Evolutionary conservation across 2,888 invertebrate genomes (phyloP).

Genomic region (Drosophila planitibia): DNA sequence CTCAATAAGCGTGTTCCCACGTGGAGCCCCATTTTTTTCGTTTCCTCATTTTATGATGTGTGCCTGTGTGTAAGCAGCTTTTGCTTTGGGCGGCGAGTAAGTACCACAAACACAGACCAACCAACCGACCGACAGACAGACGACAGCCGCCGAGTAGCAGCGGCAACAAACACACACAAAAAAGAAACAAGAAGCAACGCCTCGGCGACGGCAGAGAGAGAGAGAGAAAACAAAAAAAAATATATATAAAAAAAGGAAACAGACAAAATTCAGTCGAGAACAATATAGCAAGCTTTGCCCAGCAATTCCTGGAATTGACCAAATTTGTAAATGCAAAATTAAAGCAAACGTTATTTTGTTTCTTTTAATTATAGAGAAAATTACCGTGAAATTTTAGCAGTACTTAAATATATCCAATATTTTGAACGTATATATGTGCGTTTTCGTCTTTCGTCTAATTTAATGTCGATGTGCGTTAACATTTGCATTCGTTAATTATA

Average conservation of each 20-base stretch:
- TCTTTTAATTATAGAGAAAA: conserved; percentile 75
- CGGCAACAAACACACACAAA: conserved; percentile 43
- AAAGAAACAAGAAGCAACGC: conserved; percentile 73
- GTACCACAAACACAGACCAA: conserved; percentile 36
- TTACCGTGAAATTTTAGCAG: conserved; percentile 78
- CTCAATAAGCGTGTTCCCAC: conserved; percentile 64
- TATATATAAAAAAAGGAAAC: conserved; percentile 5
- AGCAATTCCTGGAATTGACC: conserved; percentile 48
- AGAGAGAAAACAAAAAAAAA: conserved; percentile 5
- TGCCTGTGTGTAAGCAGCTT: conserved; percentile 60
- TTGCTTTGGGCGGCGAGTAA: conserved; percentile 64
- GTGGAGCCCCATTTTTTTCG: conserved; percentile 70
- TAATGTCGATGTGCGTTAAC: conserved; percentile 59
- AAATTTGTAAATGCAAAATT: conserved; percentile 74
- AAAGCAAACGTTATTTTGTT: conserved; percentile 61
- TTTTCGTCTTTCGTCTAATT: conserved; percentile 59
- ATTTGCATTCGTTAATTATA: conserved; percentile 52
- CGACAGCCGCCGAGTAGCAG: conserved; percentile 46
- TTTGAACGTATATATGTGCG: conserved; percentile 63
- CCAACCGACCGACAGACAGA: conserved; percentile 33
- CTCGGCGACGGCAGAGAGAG: conserved; percentile 34
- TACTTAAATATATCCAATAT: conserved; percentile 61
- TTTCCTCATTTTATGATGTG: conserved; percentile 72
- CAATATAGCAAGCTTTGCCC: conserved; percentile 61
- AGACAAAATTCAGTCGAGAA: conserved; percentile 24